Evolutionary conservation across 1,140 invertebrate species (phyloP).

Genomic region (Drosophila nigrodunni): DNA sequence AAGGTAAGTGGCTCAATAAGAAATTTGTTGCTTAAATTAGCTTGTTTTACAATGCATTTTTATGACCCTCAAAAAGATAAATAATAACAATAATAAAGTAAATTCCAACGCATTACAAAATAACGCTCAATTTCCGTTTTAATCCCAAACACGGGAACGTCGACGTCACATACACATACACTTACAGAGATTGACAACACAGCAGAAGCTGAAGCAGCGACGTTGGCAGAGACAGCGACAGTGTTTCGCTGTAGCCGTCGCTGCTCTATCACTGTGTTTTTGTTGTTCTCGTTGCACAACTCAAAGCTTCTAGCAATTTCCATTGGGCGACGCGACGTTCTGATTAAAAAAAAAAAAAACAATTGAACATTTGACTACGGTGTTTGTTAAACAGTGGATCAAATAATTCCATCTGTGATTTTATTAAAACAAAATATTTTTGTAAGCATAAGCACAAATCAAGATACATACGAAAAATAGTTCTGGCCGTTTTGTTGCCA

Average conservation of each 20-base stretch:
- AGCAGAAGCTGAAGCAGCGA: slow-evolving; percentile 34
- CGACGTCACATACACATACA: slow-evolving; percentile 5
- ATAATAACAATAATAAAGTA: slow-evolving; percentile 7
- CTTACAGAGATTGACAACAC: slow-evolving; percentile 26
- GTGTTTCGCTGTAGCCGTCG: slow-evolving; percentile 3
- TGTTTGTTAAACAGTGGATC: slow-evolving; percentile 8
- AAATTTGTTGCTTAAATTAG: slow-evolving; percentile 35
- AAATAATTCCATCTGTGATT: too few relatives aligned
- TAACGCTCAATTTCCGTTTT: slow-evolving; percentile 14
- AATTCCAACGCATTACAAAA: background rate
- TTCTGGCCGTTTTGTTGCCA: too few relatives aligned
- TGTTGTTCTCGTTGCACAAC: slow-evolving; percentile 69
- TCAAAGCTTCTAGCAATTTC: slow-evolving; percentile 71
- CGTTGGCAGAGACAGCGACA: background rate
- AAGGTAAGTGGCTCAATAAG: slow-evolving; percentile 28
- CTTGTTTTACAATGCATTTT: slow-evolving; percentile 12
- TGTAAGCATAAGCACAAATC: too few relatives aligned
- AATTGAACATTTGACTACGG: slow-evolving; percentile 17
- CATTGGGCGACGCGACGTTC: slow-evolving; percentile 41
- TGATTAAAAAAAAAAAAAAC: slow-evolving; percentile 12
- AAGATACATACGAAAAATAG: too few relatives aligned
- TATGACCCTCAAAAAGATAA: slow-evolving; percentile 12
- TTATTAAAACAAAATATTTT: too few relatives aligned
- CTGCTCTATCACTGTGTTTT: background rate
- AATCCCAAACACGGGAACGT: slow-evolving; percentile 16